These are phyloP conservation scores for Conus betulinus DNA, from an alignment of 1,140 invertebrate genomes.

Conservation along the genomic window DNA sequence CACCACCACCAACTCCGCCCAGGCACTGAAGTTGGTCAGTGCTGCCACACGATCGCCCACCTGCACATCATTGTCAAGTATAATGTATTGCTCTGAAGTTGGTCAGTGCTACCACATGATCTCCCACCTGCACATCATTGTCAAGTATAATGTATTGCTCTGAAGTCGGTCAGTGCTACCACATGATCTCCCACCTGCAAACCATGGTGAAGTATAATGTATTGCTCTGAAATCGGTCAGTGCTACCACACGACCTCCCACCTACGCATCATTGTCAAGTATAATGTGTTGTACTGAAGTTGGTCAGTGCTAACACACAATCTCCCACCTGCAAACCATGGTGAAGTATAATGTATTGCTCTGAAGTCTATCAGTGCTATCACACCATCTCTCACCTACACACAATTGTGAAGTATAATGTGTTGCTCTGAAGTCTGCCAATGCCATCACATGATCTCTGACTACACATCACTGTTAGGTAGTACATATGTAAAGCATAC, in stretches of 20 bases:
- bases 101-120: constrained; percentile 88
- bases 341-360: no score
- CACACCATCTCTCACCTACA: constrained; percentile 87
- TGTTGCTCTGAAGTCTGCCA: constrained; percentile 81
- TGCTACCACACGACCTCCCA: constrained; percentile 90
- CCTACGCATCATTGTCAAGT: constrained; percentile 70
- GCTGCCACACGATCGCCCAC: constrained; percentile 91
- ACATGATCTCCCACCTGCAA: constrained; percentile 87
- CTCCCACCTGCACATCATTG: constrained; percentile 81
- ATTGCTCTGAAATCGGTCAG: constrained; percentile 81
- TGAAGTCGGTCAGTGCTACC: constrained; percentile 86
- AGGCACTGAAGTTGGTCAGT: constrained; percentile 88
- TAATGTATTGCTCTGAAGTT: constrained; percentile 76
- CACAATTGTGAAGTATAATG: no score
- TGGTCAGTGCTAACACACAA: constrained; percentile 88
- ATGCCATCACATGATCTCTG: constrained; percentile 89
- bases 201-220: no score
- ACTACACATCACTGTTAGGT: constrained; percentile 74
- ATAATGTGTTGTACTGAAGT: constrained; percentile 73
- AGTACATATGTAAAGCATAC: no score
- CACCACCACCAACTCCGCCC: constrained; percentile 89
- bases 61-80: constrained; percentile 63
- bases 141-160: no score
- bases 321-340: constrained; percentile 84
- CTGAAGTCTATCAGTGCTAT: constrained; percentile 86